These are phyloP conservation scores for Acromyrmex echinatior DNA, from an alignment of 1,140 invertebrate species.

Conservation along the genomic window DNA sequence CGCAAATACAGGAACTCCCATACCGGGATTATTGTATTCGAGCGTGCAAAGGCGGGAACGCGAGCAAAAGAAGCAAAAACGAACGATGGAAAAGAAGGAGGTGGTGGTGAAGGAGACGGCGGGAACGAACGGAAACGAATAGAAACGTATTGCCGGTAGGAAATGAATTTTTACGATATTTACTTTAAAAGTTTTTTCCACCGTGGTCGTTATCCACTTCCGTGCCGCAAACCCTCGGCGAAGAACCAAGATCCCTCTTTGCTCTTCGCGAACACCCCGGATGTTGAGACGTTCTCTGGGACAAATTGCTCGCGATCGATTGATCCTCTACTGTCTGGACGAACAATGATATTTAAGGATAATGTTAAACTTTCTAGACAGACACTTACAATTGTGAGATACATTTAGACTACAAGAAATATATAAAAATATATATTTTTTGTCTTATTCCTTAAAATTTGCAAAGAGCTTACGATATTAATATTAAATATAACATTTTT, in stretches of 20 bases:
- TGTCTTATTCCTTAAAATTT: not conserved
- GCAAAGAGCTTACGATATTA: not conserved
- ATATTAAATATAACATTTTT: not conserved
- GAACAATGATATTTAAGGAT: not conserved
- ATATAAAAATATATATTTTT: not conserved
- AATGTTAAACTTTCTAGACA: not conserved
- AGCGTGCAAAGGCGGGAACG: constrained; percentile 34
- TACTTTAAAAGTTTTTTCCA: constrained; percentile 77
- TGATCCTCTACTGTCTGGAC: constrained; percentile 50
- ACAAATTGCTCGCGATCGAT: constrained; percentile 73
- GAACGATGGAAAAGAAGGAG: not conserved
- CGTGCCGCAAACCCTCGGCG: constrained; percentile 65
- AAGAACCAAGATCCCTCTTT: constrained; percentile 54
- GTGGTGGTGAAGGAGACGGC: not conserved
- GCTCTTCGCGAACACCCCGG: constrained; percentile 42
- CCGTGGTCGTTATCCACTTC: constrained; percentile 73
- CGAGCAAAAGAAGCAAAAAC: constrained; percentile 40
- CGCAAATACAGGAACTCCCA: constrained; percentile 67
- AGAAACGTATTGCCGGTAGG: constrained; percentile 76
- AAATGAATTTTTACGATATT: constrained; percentile 81
- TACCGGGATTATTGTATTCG: constrained; percentile 74
- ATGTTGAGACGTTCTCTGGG: constrained; percentile 59
- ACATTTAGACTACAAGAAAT: not conserved
- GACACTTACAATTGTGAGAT: not conserved
- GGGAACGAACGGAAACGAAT: constrained; percentile 61